These are phyloP conservation scores for Leucophenga montana DNA, from an alignment of 2,888 invertebrate genomes.

Conservation along the genomic window DNA sequence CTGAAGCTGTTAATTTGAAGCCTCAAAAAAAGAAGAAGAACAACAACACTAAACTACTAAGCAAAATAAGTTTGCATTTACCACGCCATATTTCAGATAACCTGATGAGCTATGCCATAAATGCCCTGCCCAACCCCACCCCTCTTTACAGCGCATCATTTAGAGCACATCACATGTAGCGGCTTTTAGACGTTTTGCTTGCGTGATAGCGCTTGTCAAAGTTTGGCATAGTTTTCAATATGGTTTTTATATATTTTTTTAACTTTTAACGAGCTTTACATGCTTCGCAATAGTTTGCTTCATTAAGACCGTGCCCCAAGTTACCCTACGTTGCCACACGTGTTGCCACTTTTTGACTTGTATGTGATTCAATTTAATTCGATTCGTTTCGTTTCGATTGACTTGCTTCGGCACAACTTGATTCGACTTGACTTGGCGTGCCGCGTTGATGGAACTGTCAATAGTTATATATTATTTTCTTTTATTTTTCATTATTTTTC, in stretches of 20 bases:
- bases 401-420: neutral
- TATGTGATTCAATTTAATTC: neutral
- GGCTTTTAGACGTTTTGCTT: neutral
- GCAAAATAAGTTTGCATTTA: no score
- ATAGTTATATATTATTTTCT: neutral
- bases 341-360: slow-evolving; percentile 3
- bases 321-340: slow-evolving; percentile 26
- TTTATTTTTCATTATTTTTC: slow-evolving; percentile 51
- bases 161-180: neutral
- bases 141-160: neutral
- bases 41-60: neutral
- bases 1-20: slow-evolving; percentile 15
- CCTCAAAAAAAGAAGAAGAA: neutral
- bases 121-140: neutral
- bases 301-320: neutral
- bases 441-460: slow-evolving; percentile 42
- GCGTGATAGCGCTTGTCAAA: slow-evolving; percentile 35
- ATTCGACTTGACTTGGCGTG: no score
- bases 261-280: slow-evolving; percentile 23
- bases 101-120: neutral
- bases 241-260: neutral
- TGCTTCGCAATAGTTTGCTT: slow-evolving; percentile 10
- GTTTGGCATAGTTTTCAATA: slow-evolving; percentile 31
- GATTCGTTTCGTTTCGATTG: neutral
- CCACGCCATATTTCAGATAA: no score